Conservation (phyloP, 2,113 vertebrate genomes). For the Apodemus sylvaticus region DNA sequence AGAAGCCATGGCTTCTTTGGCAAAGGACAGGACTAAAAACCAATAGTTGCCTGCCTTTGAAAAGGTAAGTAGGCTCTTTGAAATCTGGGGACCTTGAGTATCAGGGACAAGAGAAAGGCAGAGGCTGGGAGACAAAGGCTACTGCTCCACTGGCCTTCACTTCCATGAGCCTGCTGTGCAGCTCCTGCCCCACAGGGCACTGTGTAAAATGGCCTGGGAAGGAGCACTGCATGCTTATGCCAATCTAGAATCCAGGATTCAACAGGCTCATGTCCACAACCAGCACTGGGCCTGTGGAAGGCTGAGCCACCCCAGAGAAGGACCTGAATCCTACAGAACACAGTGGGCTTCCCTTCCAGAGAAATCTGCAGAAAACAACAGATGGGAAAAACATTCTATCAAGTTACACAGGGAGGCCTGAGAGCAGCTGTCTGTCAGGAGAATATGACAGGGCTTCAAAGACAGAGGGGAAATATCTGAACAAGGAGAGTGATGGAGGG, state of each 20-base stretch:
- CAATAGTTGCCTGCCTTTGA: no score
- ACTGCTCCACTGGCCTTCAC: not conserved
- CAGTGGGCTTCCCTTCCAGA: not conserved
- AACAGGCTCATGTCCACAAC: not conserved
- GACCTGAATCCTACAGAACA: not conserved
- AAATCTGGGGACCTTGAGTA: not conserved
- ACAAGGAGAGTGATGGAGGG: not conserved
- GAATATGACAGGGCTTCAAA: no score
- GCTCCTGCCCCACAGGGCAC: not conserved
- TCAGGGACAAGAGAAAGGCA: not conserved
- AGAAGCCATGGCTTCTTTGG: no score
- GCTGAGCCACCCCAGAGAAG: not conserved
- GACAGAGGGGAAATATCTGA: not conserved
- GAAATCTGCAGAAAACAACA: not conserved
- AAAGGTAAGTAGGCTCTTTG: not conserved
- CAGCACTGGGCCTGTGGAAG: not conserved
- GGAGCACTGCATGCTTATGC: not conserved
- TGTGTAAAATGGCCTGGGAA: not conserved
- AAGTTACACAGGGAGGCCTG: not conserved
- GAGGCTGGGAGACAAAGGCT: no score
- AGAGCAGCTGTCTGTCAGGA: not conserved
- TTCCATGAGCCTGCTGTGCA: not conserved
- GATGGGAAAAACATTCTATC: not conserved
- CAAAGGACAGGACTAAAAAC: no score
- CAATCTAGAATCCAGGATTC: no score